Evolutionary conservation across 2,113 vertebrate species (phyloP), one percentile per base, ranked within the genome.

Genomic region (Oncorhynchus tshawytscha): DNA sequence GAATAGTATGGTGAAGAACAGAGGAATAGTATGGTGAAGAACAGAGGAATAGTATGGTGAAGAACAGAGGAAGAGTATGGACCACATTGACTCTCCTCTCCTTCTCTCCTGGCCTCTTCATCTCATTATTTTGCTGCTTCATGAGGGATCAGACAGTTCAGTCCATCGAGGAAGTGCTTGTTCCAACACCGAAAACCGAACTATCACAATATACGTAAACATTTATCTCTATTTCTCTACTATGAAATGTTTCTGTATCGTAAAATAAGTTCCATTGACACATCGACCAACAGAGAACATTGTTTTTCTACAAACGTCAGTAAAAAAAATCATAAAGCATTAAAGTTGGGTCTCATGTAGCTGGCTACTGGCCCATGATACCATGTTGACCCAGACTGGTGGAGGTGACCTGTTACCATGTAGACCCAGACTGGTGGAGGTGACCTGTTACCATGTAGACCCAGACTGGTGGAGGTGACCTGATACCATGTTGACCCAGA

Each of bases 131-230:
- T 27, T 3, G 2, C 0, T 27, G 27, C 27, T 27, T 27, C 5
- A 0, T 34, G 20, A 2, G 1, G 0, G 16, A 20, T 59, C 57
- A 59, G 48, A 66, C 64, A 13, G 27, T 67, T 67, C 29, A 65
- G 49, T 71, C 82, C 22, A 5, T 70, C 18, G 67, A 70, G 4
- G 48, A 11, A 49, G 48, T 49, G 48, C 48, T 49, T 75, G 9
- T 75, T 60, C 15, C 71, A 51, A 82, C 76, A 27, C 54, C 64
- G 62, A 71, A 71, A 74, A 27, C 70, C 67, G 72, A 31, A 45
- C 60, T 71, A 22, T 29, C 77, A 66, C 68, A 24, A 57, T 81
- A 80, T 82, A 87, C 78, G 84, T 64, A 73, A 54, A 81, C 18
- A 48, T 80, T 6, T 34, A 49, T 74, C 57, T 72, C 57, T 20